phyloP scores from a whole-genome alignment of 1,140 invertebrate species.

The Hypsibius dujardini region DNA sequence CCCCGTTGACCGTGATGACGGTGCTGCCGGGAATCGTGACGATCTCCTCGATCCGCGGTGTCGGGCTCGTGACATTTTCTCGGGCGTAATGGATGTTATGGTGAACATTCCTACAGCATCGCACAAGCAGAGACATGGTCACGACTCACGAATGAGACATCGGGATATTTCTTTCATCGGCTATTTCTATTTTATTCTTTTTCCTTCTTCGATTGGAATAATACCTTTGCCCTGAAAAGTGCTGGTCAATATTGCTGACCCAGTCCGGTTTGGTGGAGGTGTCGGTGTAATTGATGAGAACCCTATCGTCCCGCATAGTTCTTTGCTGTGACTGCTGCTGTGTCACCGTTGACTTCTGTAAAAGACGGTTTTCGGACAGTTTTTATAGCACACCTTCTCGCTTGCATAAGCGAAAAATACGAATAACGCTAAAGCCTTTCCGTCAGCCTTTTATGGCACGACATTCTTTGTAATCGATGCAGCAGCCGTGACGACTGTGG shows the following conservation, averaged over 20 bases:
- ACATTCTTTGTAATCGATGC: no score
- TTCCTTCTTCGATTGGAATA: background rate
- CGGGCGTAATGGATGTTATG: constrained; percentile 2
- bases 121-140: background rate
- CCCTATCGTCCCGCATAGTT: background rate
- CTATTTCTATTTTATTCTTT: no score
- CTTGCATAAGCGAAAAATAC: no score
- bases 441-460: no score
- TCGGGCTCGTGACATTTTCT: background rate
- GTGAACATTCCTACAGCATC: background rate
- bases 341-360: background rate
- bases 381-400: no score
- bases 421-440: no score
- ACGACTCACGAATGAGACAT: no score
- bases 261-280: constrained; percentile 2
- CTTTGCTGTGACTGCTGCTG: no score
- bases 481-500: background rate
- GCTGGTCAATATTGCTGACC: constrained; percentile 6
- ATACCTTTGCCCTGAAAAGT: background rate
- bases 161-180: no score
- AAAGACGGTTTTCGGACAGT: no score
- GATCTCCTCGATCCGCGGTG: constrained; percentile 16
- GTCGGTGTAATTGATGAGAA: constrained; percentile 5
- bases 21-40: background rate
- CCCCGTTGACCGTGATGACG: constrained; percentile 11